Conservation (phyloP, 64 coral and sea anemone species). For the Pachyseris speciosa region DNA sequence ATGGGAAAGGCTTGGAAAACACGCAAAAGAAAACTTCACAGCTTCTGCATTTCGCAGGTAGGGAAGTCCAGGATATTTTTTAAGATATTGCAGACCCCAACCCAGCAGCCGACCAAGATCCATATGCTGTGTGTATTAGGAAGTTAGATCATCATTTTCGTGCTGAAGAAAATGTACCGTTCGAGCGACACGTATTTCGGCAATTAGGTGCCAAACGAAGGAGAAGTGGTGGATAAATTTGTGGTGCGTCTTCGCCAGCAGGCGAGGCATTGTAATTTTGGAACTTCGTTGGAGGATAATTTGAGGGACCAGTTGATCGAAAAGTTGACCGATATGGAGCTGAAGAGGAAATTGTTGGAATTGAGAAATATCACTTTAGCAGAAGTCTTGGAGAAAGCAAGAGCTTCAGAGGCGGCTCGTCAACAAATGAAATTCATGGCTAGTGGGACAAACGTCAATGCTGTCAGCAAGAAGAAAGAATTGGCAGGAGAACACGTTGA, state of each 20-base stretch:
- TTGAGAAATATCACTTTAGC: too few species aligned
- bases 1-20: constrained; percentile 1
- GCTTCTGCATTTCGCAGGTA: constrained; percentile 1
- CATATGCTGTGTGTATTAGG: background rate
- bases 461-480: background rate
- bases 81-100: background rate
- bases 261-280: constrained; percentile 7
- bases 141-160: constrained; percentile 7
- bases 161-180: background rate
- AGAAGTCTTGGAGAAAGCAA: too few species aligned
- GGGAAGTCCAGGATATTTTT: constrained; percentile 36
- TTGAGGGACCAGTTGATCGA: too few species aligned
- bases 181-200: background rate
- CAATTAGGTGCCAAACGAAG: background rate
- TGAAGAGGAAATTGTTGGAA: too few species aligned
- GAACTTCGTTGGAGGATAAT: background rate
- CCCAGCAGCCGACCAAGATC: background rate
- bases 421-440: too few species aligned
- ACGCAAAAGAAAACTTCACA: background rate
- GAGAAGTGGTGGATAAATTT: background rate
- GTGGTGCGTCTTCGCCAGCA: background rate
- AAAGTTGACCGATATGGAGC: too few species aligned
- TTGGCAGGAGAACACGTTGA: background rate
- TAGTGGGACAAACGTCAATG: too few species aligned
- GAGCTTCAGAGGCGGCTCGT: too few species aligned